Evolutionary conservation across 2,797 vertebrate genomes (phyloP).

Genomic region (Cynopterus sphinx): DNA sequence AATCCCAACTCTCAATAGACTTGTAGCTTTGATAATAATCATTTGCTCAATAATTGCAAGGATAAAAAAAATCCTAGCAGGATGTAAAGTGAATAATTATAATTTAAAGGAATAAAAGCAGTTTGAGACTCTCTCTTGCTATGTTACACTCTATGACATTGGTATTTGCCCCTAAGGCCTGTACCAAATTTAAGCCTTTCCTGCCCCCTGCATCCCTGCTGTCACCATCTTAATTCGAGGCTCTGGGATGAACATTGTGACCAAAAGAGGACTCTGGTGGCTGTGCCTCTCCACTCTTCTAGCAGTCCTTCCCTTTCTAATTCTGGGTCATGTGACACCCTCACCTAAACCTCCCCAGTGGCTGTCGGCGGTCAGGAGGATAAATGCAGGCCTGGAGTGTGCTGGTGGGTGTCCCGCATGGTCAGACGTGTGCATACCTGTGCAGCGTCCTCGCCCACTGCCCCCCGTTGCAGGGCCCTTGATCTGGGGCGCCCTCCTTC

Average conservation of each 20-base stretch:
- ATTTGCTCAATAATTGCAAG: neutral
- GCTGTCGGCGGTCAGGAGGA: neutral
- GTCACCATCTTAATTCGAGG: neutral
- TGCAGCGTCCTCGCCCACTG: neutral
- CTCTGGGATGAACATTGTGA: neutral
- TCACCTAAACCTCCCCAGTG: neutral
- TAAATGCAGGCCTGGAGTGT: neutral
- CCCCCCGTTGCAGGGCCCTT: too few relatives aligned
- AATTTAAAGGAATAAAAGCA: slow-evolving; percentile 25
- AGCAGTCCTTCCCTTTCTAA: neutral
- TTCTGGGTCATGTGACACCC: neutral
- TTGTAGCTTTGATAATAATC: slow-evolving; percentile 45
- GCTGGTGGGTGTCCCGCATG: neutral
- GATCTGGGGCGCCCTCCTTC: neutral
- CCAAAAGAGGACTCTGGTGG: neutral
- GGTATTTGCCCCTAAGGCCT: neutral
- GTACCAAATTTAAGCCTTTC: neutral
- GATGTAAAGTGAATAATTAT: neutral
- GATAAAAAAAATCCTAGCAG: neutral
- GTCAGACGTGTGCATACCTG: neutral
- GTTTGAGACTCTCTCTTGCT: neutral
- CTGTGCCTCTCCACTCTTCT: neutral
- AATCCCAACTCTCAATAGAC: slow-evolving; percentile 13
- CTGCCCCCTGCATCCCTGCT: neutral
- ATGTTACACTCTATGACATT: neutral